A percentile compares a stretch with the other conserved stretches of the same genome.
These are phyloP conservation scores for Rhorus exstirpatorius DNA, from an alignment of 2,888 invertebrate genomes.

Conservation along the genomic window DNA sequence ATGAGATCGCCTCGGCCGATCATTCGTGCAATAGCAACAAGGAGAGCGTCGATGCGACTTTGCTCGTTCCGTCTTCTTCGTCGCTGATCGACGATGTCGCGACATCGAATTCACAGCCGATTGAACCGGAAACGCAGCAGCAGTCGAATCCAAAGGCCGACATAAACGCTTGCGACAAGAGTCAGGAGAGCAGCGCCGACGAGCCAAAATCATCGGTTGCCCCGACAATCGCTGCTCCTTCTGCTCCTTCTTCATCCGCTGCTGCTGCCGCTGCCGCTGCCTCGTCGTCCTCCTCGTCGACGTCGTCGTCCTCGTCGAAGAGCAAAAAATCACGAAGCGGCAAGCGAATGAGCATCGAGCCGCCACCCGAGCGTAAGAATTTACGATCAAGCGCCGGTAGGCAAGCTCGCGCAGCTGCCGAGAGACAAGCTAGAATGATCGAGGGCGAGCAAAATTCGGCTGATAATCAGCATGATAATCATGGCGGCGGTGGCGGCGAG, in stretches of 20 bases:
- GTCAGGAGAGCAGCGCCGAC: constrained; percentile 4
- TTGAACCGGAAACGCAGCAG: too few species aligned
- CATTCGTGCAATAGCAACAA: constrained; percentile 72
- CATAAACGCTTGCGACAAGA: constrained; percentile 49
- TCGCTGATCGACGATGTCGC: constrained; percentile 63
- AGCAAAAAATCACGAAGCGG: constrained; percentile 85
- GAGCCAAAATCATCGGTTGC: constrained; percentile 41
- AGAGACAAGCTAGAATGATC: constrained; percentile 82
- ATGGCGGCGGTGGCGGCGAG: constrained; percentile 72
- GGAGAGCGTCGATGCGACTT: constrained; percentile 69
- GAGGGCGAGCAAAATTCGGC: constrained; percentile 87
- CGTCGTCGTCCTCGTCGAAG: constrained; percentile 60
- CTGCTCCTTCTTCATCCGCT: too few species aligned
- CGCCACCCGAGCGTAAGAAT: constrained; percentile 88
- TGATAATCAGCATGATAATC: constrained; percentile 76
- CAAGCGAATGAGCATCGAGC: constrained; percentile 86
- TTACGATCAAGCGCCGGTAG: constrained; percentile 92
- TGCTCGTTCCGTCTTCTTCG: too few species aligned
- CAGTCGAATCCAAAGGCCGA: constrained; percentile 72
- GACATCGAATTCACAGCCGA: constrained; percentile 22
- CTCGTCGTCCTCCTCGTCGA: constrained; percentile 44
- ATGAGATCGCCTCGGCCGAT: constrained; percentile 67
- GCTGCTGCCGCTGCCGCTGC: constrained; percentile 49
- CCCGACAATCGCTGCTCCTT: too few species aligned
- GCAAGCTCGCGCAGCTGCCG: constrained; percentile 88